Conservation (phyloP, 2,113 vertebrate genomes). For the Neofelis nebulosa region DNA sequence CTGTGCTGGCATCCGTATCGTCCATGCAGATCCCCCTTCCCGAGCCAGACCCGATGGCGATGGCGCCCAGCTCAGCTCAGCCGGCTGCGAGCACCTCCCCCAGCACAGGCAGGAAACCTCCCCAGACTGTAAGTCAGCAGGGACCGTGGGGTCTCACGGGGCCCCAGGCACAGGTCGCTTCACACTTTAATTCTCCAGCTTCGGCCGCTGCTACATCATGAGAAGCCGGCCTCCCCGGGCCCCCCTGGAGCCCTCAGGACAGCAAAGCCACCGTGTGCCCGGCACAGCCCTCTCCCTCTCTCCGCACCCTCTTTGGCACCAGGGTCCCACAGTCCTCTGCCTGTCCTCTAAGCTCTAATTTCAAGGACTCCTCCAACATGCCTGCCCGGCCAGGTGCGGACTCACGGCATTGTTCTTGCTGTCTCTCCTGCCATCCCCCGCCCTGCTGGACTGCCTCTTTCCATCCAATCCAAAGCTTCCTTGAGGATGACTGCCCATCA, state of each 20-base stretch:
- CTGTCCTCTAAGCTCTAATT: not conserved
- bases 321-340: not conserved
- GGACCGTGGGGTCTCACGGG: not conserved
- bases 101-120: not conserved
- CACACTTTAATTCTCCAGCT: not conserved
- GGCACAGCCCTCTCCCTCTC: not conserved
- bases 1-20: not conserved
- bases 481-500: not conserved
- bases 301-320: not conserved
- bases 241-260: not conserved
- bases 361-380: not conserved
- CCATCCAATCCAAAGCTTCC: not conserved
- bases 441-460: not conserved
- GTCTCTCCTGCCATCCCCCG: not conserved
- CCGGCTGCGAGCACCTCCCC: no score
- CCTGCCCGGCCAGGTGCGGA: not conserved
- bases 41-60: not conserved
- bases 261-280: not conserved
- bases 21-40: not conserved
- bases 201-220: not conserved
- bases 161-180: not conserved
- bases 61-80: not conserved
- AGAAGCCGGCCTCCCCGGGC: not conserved
- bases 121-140: not conserved
- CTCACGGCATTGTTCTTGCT: not conserved